These are phyloP conservation scores for Apis dorsata DNA, from an alignment of 1,140 invertebrate species.

Conservation along the genomic window DNA sequence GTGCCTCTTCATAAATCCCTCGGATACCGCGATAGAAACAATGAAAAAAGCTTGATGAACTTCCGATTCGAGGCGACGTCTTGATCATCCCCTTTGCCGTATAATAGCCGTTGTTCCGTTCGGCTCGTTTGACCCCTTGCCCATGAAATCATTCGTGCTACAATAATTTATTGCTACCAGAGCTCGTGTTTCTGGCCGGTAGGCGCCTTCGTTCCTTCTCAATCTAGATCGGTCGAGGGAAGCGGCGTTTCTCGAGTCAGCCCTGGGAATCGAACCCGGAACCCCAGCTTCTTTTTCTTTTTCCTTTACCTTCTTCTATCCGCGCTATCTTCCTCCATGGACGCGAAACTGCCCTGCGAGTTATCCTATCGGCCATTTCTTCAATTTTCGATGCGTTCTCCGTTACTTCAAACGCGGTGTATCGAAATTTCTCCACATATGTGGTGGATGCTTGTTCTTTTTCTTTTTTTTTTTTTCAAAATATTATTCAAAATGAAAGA, in stretches of 20 bases:
- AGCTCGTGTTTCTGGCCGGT: conserved; percentile 60
- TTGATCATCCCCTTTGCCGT: conserved; percentile 18
- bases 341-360: conserved; percentile 31
- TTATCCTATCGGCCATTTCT: conserved; percentile 26
- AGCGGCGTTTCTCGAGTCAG: conserved; percentile 62
- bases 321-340: conserved; percentile 13
- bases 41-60: conserved; percentile 21
- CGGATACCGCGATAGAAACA: not conserved
- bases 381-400: conserved; percentile 41
- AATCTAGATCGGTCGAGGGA: conserved; percentile 72
- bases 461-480: too few relatives aligned
- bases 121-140: conserved; percentile 57
- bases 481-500: too few relatives aligned
- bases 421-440: not conserved
- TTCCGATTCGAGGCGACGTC: conserved; percentile 47
- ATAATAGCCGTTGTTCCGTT: conserved; percentile 81
- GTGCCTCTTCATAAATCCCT: not conserved
- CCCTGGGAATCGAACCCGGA: conserved; percentile 77
- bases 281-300: conserved; percentile 55
- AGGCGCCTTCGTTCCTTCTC: conserved; percentile 57
- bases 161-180: conserved; percentile 75
- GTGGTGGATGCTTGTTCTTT: too few relatives aligned
- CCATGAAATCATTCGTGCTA: conserved; percentile 71
- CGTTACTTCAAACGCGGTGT: conserved; percentile 18
- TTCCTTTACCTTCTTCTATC: conserved; percentile 24